These are phyloP conservation scores for Stichopus horrens DNA, from an alignment of 53 echinoderm and acorn worm species.

Conservation along the genomic window DNA sequence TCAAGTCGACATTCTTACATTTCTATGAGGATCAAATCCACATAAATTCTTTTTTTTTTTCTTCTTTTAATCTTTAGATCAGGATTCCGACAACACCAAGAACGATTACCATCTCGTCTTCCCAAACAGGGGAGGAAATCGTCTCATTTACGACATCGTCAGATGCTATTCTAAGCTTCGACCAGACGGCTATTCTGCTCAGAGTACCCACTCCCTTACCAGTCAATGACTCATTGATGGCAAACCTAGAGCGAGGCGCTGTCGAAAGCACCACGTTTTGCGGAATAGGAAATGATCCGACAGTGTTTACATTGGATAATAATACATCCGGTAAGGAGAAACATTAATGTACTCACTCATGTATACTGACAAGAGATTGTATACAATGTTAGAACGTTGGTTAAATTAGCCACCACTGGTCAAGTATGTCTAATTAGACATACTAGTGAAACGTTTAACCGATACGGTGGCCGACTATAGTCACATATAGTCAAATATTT, in stretches of 20 bases:
- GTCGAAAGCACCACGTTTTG: slow-evolving; percentile 19
- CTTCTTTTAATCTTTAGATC: not conserved
- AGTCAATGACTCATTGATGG: not conserved
- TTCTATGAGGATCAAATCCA: too few species aligned
- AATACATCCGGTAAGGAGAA: not conserved
- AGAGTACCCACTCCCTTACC: slow-evolving; percentile 13
- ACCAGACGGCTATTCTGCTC: not conserved
- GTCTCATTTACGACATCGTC: not conserved
- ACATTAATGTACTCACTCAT: not conserved
- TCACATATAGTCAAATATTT: too few species aligned
- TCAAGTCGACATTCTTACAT: too few species aligned
- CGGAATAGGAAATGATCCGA: slow-evolving; percentile 24
- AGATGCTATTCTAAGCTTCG: not conserved
- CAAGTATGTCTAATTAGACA: too few species aligned
- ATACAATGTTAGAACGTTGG: too few species aligned
- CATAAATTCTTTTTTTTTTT: too few species aligned
- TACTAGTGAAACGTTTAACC: too few species aligned
- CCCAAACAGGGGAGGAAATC: not conserved
- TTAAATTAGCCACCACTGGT: too few species aligned
- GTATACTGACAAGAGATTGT: not conserved
- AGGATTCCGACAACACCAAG: not conserved
- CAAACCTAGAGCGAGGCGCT: not conserved
- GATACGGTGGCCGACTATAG: too few species aligned
- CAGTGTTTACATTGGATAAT: not conserved
- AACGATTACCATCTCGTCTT: not conserved